These are phyloP conservation scores for Maccullochella peelii DNA, from an alignment of 2,113 vertebrate genomes.

Conservation along the genomic window DNA sequence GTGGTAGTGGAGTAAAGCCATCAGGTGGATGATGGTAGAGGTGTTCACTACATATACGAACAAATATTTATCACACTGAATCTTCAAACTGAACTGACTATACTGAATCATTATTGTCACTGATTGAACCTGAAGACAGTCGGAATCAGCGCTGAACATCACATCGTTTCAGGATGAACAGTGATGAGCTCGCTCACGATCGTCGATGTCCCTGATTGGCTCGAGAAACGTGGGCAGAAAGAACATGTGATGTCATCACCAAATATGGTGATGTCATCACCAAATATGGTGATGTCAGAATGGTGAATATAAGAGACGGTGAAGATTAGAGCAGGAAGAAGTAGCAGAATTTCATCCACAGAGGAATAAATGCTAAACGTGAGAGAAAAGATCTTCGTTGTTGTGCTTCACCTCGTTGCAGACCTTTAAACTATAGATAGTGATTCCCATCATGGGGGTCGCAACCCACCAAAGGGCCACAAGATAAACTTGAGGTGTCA, in stretches of 20 bases:
- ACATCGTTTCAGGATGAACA: background rate
- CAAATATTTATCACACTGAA: background rate
- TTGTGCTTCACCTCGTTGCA: background rate
- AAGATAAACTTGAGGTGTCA: background rate
- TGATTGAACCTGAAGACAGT: background rate
- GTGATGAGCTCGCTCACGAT: background rate
- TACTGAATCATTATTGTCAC: background rate
- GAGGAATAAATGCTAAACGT: background rate
- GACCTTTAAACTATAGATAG: background rate
- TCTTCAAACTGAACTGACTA: background rate
- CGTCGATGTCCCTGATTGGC: background rate
- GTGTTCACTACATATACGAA: background rate
- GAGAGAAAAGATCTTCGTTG: background rate
- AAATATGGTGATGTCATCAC: background rate
- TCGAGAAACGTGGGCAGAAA: background rate
- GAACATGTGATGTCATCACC: too few relatives aligned
- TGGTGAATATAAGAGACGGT: background rate
- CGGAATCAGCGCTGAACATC: background rate
- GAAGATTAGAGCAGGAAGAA: background rate
- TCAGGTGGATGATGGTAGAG: background rate
- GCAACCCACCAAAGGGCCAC: background rate
- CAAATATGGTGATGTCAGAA: background rate
- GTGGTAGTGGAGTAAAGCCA: background rate
- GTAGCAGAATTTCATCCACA: background rate
- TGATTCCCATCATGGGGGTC: background rate